Evolutionary conservation across 1,140 invertebrate species (phyloP), one percentile per base, ranked within the genome.

Genomic region (Cyrtorhinus lividipennis): DNA sequence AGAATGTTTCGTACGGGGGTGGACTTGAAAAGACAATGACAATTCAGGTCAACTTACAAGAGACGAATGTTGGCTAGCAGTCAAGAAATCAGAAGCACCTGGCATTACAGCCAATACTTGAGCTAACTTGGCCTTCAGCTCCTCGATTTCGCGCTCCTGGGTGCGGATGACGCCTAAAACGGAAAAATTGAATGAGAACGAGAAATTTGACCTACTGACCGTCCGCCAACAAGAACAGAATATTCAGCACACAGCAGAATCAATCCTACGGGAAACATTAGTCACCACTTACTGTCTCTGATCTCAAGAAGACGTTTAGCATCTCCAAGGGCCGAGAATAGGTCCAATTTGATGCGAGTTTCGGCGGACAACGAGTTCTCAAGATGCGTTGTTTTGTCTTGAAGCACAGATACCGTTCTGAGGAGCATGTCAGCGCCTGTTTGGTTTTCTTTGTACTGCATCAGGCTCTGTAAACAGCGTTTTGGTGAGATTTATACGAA

Each of bases 311-410:
- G 88, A 53, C 93, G 80, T 75, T 95, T 94, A 44, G 90, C 92
- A 73, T 95, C 94, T 22, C 93, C 94, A 38, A 97, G 81, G 64
- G 93, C 94, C 62, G 91, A 95, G 76, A 97, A 95, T 62, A 98
- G 80, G 78, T 97, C 92, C 64, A 97, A 81, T 77, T 97, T 98
- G 73, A 97, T 86, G 64, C 92, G 81, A 56, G 92, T 98, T 79
- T 97, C 94, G 24, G 92, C 90, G 67, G 89, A 93, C 59, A 98
- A 81, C 73, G 88, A 92, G 69, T 89, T 90, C 76, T 98, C 92
- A 62, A 94, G 78, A 72, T 90, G 88, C 68, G 81, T 73, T 73
- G 89, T 93, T 76, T 92, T 91, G 65, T 93, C 89, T 75, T 92
- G 87, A 74, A 94, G 81, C 26, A 82, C 81, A 64, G 81, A 81